Conservation (phyloP, 53 echinoderm and acorn worm species). For the Astropecten irregularis region DNA sequence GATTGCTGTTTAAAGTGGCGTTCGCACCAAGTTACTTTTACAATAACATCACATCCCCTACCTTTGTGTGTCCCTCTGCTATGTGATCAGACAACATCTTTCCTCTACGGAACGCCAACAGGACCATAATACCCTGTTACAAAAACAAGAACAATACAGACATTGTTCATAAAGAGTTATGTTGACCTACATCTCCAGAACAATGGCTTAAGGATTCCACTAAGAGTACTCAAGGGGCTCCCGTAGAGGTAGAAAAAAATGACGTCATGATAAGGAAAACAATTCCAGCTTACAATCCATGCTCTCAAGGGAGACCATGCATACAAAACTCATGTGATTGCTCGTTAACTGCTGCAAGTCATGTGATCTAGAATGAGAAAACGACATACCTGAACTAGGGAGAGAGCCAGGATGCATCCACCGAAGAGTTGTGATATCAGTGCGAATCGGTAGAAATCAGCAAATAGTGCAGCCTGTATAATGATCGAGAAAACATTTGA, state of each 20-base stretch:
- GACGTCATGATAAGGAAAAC: too few species aligned
- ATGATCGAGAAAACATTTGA: neutral
- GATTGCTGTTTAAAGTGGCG: too few species aligned
- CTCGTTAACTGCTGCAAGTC: too few species aligned
- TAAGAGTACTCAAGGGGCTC: too few species aligned
- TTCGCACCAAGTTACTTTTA: too few species aligned
- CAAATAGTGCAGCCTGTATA: constrained; percentile 42
- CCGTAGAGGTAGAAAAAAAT: too few species aligned
- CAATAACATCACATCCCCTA: too few species aligned
- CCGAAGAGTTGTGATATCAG: constrained; percentile 37
- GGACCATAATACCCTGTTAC: constrained; percentile 36
- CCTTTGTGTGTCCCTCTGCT: constrained; percentile 25
- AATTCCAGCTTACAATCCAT: too few species aligned
- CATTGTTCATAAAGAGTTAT: neutral
- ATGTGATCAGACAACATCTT: constrained; percentile 44
- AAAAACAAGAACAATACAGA: neutral
- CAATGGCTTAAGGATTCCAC: too few species aligned
- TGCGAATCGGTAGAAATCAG: constrained; percentile 10
- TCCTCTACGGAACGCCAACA: constrained; percentile 42
- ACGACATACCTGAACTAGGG: constrained; percentile 36
- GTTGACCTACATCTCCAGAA: neutral
- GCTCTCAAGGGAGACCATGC: too few species aligned
- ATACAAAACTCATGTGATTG: too few species aligned
- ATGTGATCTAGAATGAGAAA: too few species aligned
- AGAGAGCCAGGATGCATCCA: constrained; percentile 11